Evolutionary conservation across 2,797 vertebrate species (phyloP).

Genomic region (Hozukius guyotensis): DNA sequence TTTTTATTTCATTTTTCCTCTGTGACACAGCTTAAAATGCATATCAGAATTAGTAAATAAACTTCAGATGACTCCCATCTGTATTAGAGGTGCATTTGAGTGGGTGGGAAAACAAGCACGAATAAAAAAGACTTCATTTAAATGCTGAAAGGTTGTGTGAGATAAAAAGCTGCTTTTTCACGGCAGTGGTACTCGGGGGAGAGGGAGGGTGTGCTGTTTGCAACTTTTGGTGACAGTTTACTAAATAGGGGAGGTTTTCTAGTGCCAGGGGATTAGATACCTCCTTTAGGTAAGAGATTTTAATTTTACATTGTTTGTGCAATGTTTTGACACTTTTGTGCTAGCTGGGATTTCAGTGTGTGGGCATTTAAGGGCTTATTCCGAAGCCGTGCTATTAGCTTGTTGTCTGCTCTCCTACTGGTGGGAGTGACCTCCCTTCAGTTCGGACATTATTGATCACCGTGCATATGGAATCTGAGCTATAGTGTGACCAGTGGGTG

Average conservation of each 20-base stretch:
- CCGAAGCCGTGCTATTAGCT: background rate
- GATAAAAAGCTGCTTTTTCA: constrained; percentile 43
- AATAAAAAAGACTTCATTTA: constrained; percentile 27
- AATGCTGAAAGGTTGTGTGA: constrained; percentile 26
- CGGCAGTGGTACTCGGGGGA: background rate
- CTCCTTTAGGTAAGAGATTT: background rate
- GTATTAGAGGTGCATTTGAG: constrained; percentile 24
- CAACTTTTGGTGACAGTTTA: background rate
- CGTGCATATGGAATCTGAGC: background rate
- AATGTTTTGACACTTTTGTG: background rate
- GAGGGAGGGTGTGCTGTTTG: background rate
- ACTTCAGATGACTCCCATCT: constrained; percentile 36
- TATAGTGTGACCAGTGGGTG: background rate
- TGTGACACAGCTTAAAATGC: constrained; percentile 1
- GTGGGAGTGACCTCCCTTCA: background rate
- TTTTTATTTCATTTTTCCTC: background rate
- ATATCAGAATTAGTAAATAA: background rate
- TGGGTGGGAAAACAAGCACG: constrained; percentile 45
- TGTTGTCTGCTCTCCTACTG: background rate
- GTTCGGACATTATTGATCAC: background rate
- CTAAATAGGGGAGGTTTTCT: background rate
- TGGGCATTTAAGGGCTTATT: background rate
- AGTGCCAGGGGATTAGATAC: background rate
- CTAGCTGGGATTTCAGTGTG: background rate
- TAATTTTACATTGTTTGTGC: background rate